Conservation (phyloP, 2,797 vertebrate species). For the Phyllotis vaccarum region DNA sequence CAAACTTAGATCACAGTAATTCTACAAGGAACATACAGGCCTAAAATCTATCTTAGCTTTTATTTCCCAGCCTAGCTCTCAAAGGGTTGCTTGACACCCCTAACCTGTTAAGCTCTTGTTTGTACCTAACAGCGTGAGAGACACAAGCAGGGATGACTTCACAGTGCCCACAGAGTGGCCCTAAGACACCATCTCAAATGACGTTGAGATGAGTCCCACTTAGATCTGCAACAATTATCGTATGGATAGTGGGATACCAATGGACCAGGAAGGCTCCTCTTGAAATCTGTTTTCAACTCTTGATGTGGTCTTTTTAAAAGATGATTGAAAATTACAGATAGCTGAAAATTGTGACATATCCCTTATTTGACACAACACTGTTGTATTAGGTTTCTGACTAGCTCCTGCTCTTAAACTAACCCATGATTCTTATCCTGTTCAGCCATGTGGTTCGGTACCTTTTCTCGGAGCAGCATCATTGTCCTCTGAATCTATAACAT, state of each 20-base stretch:
- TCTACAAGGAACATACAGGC: conserved; percentile 61
- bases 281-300: neutral
- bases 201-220: neutral
- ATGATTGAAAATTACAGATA: neutral
- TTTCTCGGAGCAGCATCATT: too few species aligned
- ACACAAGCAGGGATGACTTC: neutral
- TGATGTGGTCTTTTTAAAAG: neutral
- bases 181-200: neutral
- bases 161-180: neutral
- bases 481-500: too few species aligned
- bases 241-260: neutral
- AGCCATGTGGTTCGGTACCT: too few species aligned
- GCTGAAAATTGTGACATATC: neutral
- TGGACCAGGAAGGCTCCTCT: neutral
- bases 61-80: conserved; percentile 42
- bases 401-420: too few species aligned
- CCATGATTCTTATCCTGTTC: too few species aligned
- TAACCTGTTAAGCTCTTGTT: conserved; percentile 6
- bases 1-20: conserved; percentile 80
- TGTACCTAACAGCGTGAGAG: neutral
- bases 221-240: neutral
- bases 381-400: too few species aligned
- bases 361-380: neutral
- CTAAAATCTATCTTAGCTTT: conserved; percentile 56
- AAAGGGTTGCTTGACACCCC: neutral